Evolutionary conservation across 2,113 vertebrate species (phyloP).

Genomic region (Psilopsiagon aurifrons): DNA sequence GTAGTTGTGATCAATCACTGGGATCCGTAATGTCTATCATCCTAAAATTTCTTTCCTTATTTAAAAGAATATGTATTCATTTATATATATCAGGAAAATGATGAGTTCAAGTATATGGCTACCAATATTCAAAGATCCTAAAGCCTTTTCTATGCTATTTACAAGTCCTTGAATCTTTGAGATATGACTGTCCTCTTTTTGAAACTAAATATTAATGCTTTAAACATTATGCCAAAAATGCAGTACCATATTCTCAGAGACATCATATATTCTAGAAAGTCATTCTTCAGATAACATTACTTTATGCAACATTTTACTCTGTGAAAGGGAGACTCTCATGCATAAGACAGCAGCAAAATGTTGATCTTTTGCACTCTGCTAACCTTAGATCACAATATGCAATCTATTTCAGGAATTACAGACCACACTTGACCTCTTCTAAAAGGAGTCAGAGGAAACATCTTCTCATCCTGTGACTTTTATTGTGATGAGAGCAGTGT

Average conservation of each 20-base stretch:
- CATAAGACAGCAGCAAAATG: neutral
- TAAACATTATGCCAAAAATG: neutral
- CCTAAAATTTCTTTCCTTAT: neutral
- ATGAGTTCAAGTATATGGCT: neutral
- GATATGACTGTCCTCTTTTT: neutral
- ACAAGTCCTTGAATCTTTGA: neutral
- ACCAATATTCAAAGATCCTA: neutral
- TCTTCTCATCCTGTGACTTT: neutral
- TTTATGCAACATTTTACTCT: neutral
- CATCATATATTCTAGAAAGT: neutral
- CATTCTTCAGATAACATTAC: neutral
- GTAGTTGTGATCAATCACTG: neutral
- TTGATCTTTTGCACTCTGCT: neutral
- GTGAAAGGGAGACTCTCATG: neutral
- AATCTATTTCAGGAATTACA: neutral
- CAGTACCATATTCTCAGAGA: neutral
- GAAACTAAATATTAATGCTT: neutral
- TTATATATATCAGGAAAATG: neutral
- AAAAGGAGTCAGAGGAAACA: neutral
- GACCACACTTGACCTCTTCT: neutral
- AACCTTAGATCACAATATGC: neutral
- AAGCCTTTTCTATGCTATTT: neutral
- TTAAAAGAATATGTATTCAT: neutral
- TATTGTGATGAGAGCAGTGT: neutral
- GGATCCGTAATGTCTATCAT: neutral